Evolutionary conservation across 2,888 invertebrate genomes (phyloP).

Genomic region (Tupiocoris notatus): DNA sequence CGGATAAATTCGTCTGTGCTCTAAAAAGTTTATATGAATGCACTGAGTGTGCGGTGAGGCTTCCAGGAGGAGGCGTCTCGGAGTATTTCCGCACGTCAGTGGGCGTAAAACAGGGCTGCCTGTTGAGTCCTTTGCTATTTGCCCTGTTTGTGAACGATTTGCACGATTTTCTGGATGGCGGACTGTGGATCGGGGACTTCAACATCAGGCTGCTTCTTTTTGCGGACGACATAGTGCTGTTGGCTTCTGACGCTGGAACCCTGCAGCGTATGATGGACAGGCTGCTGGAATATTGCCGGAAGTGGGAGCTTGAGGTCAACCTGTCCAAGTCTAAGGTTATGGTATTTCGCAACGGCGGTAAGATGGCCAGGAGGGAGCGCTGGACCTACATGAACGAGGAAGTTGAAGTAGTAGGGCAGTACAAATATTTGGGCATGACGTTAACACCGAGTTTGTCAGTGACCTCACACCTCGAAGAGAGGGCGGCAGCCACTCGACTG

Average conservation of each 20-base stretch:
- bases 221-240: slow-evolving; percentile 14
- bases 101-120: slow-evolving; percentile 16
- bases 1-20: neutral
- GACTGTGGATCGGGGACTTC: neutral
- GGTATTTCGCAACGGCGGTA: slow-evolving; percentile 12
- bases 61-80: neutral
- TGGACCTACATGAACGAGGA: neutral
- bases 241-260: neutral
- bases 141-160: slow-evolving; percentile 16
- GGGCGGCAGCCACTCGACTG: neutral
- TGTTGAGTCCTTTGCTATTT: slow-evolving; percentile 18
- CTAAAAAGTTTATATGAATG: neutral
- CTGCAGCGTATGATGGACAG: neutral
- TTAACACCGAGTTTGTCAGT: neutral
- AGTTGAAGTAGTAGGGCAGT: neutral
- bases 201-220: slow-evolving; percentile 13
- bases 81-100: neutral
- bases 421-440: slow-evolving; percentile 5
- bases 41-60: slow-evolving; percentile 1
- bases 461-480: neutral
- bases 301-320: slow-evolving; percentile 10
- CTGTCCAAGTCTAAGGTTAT: slow-evolving; percentile 20
- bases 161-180: neutral
- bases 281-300: neutral
- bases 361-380: neutral